Evolutionary conservation across 1,140 invertebrate genomes (phyloP).

Genomic region (Panonychus citri): DNA sequence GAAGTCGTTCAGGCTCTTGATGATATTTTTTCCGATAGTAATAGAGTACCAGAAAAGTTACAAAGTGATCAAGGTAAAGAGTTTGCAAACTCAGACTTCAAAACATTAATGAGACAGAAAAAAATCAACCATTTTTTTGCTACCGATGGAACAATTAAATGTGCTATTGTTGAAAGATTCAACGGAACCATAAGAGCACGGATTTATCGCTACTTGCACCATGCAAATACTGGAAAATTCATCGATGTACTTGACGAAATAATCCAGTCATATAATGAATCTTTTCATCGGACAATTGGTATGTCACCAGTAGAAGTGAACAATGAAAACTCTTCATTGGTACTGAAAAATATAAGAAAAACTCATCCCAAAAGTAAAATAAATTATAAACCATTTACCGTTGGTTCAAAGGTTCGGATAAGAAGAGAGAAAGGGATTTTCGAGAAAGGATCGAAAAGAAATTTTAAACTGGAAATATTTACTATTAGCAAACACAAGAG

Average conservation of each 20-base stretch:
- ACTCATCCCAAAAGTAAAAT: not conserved
- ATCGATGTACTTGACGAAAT: not conserved
- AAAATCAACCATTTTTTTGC: not conserved
- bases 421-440: not conserved
- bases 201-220: not conserved
- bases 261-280: not conserved
- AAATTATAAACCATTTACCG: not conserved
- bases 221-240: not conserved
- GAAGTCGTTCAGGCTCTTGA: not conserved
- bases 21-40: not conserved
- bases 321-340: not conserved
- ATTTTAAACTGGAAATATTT: not conserved
- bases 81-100: not conserved
- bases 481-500: not conserved
- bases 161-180: not conserved
- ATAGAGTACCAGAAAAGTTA: not conserved
- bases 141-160: not conserved
- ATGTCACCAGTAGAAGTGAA: not conserved
- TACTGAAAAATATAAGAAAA: not conserved
- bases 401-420: not conserved
- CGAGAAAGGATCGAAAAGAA: not conserved
- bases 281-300: not conserved
- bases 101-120: not conserved
- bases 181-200: not conserved
- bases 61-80: not conserved